A percentile compares a stretch with the other conserved stretches of the same genome.
Evolutionary conservation across 2,888 invertebrate genomes (phyloP).

Genomic region (Carpatolechia fugitivella): DNA sequence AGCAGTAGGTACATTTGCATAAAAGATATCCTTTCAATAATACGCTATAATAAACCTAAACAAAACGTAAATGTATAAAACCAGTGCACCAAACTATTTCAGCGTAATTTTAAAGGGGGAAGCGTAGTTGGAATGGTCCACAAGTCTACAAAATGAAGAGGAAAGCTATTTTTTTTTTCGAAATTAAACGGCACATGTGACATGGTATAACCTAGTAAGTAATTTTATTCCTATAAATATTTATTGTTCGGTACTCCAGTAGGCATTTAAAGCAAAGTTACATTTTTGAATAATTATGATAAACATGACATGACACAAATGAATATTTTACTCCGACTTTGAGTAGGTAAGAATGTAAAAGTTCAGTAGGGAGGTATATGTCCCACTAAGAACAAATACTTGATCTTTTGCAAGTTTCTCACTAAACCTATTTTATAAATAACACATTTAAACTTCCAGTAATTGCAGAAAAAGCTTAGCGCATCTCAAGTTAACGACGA

Average conservation of each 20-base stretch:
- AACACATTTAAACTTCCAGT: background rate
- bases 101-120: slow-evolving; percentile 11
- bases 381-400: background rate
- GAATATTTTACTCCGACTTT: too few species aligned
- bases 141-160: slow-evolving; percentile 36
- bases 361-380: too few species aligned
- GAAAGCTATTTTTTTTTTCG: slow-evolving; percentile 21
- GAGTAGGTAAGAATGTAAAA: too few species aligned
- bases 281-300: background rate
- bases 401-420: background rate
- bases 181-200: background rate
- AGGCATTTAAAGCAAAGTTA: background rate
- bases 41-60: slow-evolving; percentile 49
- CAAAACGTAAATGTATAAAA: slow-evolving; percentile 39
- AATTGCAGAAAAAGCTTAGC: background rate
- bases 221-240: slow-evolving; percentile 1
- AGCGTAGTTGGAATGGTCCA: slow-evolving; percentile 58
- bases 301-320: background rate
- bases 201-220: background rate
- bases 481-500: background rate
- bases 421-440: background rate
- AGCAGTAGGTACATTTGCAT: slow-evolving; percentile 52
- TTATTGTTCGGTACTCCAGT: slow-evolving; percentile 4
- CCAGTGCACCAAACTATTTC: slow-evolving; percentile 25
- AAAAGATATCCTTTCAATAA: slow-evolving; percentile 43